Base-by-base conservation (phyloP, 2,797 vertebrate genomes). In the Pangasius djambal region DNA sequence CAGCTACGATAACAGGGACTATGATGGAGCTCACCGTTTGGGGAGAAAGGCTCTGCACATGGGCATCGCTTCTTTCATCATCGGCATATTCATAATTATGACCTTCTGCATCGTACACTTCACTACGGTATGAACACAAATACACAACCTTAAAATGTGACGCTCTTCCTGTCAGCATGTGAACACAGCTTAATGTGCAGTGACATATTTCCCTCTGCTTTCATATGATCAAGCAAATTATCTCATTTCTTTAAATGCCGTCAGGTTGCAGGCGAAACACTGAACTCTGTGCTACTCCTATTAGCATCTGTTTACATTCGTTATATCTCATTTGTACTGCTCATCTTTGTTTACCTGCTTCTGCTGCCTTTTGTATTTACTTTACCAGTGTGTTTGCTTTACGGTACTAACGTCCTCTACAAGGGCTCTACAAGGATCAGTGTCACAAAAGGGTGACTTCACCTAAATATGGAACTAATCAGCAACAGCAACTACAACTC, bases 31-130 rank as follows among this genome's bases (percentile, higher is more conserved):
- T 81, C 92, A 88, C 91, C 92, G 96, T 75, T 94, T 98, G 88
- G 97, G 97, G 89, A 94, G 93, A 91, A 97, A 97, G 28, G 97
- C 97, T 4, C 95, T 97, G 85, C 95, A 97, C 93, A 95, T 98
- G 55, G 96, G 96, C 52, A 93, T 97, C 0, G 94, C 94, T 12
- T 97, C 97, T 1, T 95, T 98, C 85, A 86, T 97, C 90, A 96
- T 97, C 0, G 97, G 97, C 87, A 93, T 97, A 15, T 4, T 97
- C 90, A 91, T 97, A 92, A 96, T 97, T 7, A 93, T 93, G 2
- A 88, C 95, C 87, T 97, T 92, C 86, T 96, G 92, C 22, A 92
- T 90, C 2, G 95, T 98, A 89, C 96, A 97, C 90, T 97, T 97
- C 92, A 94, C 96, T 52, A 95, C 94, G 94, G 97, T 97, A 96